Conservation (phyloP, 2,113 vertebrate species). For the Copsychus sechellarum region DNA sequence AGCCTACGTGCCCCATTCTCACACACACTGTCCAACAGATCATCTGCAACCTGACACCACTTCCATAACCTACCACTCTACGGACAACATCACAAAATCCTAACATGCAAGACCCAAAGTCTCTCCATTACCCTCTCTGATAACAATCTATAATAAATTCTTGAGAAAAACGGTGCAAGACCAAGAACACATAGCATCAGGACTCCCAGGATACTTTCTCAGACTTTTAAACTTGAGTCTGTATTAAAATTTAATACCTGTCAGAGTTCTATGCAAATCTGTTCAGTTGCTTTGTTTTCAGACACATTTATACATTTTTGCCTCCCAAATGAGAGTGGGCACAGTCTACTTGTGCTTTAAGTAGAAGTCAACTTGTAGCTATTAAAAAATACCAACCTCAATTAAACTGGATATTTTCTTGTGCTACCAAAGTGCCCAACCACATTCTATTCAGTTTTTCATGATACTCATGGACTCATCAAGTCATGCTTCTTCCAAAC, state of each 20-base stretch:
- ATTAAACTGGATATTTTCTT: neutral
- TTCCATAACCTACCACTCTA: neutral
- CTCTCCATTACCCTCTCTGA: neutral
- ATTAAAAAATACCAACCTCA: neutral
- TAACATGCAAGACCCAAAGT: neutral
- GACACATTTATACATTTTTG: neutral
- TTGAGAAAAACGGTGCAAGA: neutral
- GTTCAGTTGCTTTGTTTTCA: neutral
- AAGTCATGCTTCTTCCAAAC: neutral
- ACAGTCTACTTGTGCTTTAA: neutral
- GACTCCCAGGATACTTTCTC: neutral
- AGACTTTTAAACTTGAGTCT: neutral
- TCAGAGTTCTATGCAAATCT: neutral
- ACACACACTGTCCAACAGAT: neutral
- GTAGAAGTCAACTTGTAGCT: neutral
- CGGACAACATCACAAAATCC: neutral
- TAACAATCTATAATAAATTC: neutral
- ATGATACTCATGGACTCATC: neutral
- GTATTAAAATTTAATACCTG: neutral
- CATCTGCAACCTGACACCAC: neutral
- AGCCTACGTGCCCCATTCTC: neutral
- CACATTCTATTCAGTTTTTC: neutral
- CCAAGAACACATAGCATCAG: neutral
- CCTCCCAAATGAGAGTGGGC: neutral
- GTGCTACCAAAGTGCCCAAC: neutral